These are phyloP conservation scores for Onychostoma macrolepis DNA, from an alignment of 2,113 vertebrate genomes.

Conservation along the genomic window DNA sequence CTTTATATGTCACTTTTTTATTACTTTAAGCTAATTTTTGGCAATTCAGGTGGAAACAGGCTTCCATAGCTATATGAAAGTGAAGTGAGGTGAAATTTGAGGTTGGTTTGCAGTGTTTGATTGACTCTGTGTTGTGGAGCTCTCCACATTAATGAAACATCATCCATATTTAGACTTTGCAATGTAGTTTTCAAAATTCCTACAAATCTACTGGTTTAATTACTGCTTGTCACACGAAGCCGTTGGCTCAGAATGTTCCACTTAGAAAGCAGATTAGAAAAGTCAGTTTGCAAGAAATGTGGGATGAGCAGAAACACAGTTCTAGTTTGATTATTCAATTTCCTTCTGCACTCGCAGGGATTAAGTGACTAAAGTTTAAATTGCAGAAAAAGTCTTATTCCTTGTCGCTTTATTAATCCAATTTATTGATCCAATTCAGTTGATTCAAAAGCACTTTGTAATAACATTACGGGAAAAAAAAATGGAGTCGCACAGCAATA, in stretches of 20 bases:
- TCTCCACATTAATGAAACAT: conserved; percentile 12
- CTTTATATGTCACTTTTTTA: background rate
- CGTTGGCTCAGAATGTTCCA: conserved; percentile 28
- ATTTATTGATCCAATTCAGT: conserved; percentile 46
- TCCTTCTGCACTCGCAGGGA: conserved; percentile 46
- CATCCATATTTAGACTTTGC: conserved; percentile 31
- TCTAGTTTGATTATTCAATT: conserved; percentile 56
- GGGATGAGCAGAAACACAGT: conserved; percentile 38
- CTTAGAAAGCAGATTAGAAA: conserved; percentile 53
- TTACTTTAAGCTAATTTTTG: background rate
- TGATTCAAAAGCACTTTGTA: conserved; percentile 47
- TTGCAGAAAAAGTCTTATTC: conserved; percentile 46
- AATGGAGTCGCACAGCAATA: background rate
- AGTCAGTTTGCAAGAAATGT: conserved; percentile 39
- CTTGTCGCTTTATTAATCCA: conserved; percentile 50
- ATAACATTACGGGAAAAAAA: conserved; percentile 14
- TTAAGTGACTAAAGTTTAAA: conserved; percentile 54
- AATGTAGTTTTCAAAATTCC: conserved; percentile 18
- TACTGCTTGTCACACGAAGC: conserved; percentile 41
- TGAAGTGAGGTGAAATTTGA: background rate
- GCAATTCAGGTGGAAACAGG: background rate
- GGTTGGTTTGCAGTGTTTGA: background rate
- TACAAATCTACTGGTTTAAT: conserved; percentile 48
- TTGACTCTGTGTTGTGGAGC: background rate
- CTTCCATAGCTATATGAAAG: background rate